A percentile compares a stretch with the other conserved stretches of the same genome.
These are phyloP conservation scores for Todiramphus saurophagus DNA, from an alignment of 2,113 vertebrate genomes.

Conservation along the genomic window DNA sequence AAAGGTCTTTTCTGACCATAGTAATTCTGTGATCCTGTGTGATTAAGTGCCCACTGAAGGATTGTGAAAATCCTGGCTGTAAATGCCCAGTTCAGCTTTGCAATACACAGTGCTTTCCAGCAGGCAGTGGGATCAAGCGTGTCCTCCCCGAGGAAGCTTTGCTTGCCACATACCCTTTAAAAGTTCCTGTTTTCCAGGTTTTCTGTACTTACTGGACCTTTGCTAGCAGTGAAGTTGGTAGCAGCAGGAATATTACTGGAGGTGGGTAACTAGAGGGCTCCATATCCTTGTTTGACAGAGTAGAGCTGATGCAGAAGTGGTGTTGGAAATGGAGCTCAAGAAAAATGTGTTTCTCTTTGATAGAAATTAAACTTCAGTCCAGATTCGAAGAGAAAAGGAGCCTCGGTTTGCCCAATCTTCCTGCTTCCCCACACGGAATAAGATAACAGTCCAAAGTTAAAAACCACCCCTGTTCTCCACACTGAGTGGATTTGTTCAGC, in stretches of 20 bases:
- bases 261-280: neutral
- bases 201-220: neutral
- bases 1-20: no score
- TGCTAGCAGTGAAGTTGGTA: neutral
- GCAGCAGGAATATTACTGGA: neutral
- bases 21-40: no score
- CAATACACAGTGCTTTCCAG: neutral
- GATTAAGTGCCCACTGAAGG: neutral
- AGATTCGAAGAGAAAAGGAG: neutral
- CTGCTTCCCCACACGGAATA: neutral
- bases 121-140: neutral
- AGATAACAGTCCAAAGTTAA: neutral
- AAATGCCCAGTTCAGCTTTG: neutral
- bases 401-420: neutral
- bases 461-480: neutral
- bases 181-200: neutral
- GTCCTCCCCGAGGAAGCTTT: neutral
- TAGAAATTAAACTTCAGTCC: neutral
- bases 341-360: neutral
- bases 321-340: neutral
- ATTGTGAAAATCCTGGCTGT: neutral
- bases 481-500: neutral
- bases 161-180: neutral
- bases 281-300: neutral
- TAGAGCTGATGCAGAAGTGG: neutral